These are phyloP conservation scores for Siniperca scherzeri DNA, from an alignment of 2,797 vertebrate species.

Conservation along the genomic window DNA sequence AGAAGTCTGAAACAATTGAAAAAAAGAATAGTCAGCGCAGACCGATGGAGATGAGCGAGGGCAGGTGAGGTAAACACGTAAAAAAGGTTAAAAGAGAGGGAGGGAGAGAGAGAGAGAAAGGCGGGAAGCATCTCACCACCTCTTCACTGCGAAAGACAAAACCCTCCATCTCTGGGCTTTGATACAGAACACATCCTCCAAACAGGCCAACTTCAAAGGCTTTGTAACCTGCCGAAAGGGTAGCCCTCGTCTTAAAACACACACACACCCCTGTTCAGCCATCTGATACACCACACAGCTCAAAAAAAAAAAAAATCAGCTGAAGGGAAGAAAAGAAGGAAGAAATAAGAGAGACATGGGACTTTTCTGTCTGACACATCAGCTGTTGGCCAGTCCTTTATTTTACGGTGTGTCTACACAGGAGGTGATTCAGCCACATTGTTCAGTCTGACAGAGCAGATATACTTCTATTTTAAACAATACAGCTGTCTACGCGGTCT, in stretches of 20 bases:
- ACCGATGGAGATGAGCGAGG: not conserved
- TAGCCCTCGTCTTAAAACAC: conserved; percentile 15
- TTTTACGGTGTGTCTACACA: too few species aligned
- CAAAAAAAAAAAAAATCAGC: not conserved
- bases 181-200: conserved; percentile 26
- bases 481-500: too few species aligned
- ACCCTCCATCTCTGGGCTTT: conserved; percentile 16
- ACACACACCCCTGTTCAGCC: conserved; percentile 1
- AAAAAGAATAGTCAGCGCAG: not conserved
- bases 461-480: too few species aligned
- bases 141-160: conserved; percentile 27
- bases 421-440: too few species aligned
- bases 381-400: not conserved
- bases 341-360: not conserved
- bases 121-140: not conserved
- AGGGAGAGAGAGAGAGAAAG: not conserved
- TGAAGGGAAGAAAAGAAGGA: not conserved
- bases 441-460: too few species aligned
- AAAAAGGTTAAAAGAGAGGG: not conserved
- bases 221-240: conserved; percentile 31
- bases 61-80: not conserved
- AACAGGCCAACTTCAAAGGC: conserved; percentile 43
- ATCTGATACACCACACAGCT: not conserved
- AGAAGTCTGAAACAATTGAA: not conserved
- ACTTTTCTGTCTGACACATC: not conserved